Base-by-base conservation (phyloP, 2,888 invertebrate species). In the Chymomyza amoena region DNA sequence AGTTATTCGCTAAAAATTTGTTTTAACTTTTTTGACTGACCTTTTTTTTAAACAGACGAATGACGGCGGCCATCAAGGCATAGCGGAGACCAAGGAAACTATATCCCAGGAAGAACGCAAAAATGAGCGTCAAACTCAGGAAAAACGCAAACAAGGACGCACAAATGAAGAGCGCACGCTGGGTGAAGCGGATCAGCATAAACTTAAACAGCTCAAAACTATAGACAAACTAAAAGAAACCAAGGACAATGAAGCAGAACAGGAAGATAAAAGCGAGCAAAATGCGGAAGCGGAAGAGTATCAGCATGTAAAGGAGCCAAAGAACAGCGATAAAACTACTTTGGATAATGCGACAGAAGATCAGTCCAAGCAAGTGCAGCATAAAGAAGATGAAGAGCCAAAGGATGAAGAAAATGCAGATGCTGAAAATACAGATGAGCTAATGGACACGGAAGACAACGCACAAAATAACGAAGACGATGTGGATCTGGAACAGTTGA, bases 281-380 rank as follows among this genome's bases (percentile, higher is more conserved):
- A 90, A 94, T 13, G 92, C 93, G 18, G 91, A 93, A 13, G 90
- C 92, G 2, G 95, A 96, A 70, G 94, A 96, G 73, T 97, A 95
- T 91, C 96, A 97, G 89, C 97, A 98, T 89, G 95, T 98, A 3
- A 95, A 95, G 84, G 95, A 97, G 77, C 94, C 96, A 0, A 95
- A 95, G 72, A 93, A 94, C 70, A 93, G 93, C 75, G 95, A 96
- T 87, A 93, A 95, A 67, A 95, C 96, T 89, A 93, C 94, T 2
- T 90, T 96, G 76, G 96, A 96, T 80, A 94, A 95, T 63, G 96
- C 96, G 0, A 96, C 96, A 0, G 94, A 96, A 90, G 97, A 98
- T 77, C 97, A 98, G 92, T 95, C 95, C 0, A 92, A 91, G 64
- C 81, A 91, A 75, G 81, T 91, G 6, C 93, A 94, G n/a, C 93